Evolutionary conservation across 2,113 vertebrate species (phyloP).

Genomic region (Origma solitaria): DNA sequence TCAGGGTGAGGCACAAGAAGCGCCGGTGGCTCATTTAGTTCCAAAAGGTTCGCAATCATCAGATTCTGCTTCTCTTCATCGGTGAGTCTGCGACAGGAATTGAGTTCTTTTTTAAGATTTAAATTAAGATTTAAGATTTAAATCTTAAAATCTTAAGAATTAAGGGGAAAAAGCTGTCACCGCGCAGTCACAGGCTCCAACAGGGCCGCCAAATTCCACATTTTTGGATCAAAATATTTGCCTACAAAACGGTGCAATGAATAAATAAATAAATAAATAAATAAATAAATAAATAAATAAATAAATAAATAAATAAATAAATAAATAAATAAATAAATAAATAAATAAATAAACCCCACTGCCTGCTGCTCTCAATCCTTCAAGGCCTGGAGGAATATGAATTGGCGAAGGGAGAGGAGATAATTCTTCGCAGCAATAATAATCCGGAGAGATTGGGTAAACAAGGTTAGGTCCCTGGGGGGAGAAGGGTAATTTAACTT

Average conservation of each 20-base stretch:
- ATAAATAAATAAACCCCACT: rapidly evolving
- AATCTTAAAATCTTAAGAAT: no score
- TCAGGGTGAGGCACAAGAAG: background rate
- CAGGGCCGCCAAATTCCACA: background rate
- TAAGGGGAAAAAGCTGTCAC: background rate
- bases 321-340: no score
- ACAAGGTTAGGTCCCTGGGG: background rate
- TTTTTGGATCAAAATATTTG: background rate
- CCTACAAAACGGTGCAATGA: background rate
- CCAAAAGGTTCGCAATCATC: background rate
- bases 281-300: no score
- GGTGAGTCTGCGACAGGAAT: no score
- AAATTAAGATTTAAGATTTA: no score
- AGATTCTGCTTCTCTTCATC: background rate
- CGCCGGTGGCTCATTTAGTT: background rate
- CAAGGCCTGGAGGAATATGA: background rate
- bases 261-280: no score
- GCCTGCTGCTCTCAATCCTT: background rate
- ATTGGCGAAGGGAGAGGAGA: background rate
- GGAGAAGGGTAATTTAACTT: background rate
- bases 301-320: no score
- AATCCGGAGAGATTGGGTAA: background rate
- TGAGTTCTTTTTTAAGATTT: no score
- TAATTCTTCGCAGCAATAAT: background rate
- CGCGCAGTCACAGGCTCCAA: background rate